phyloP scores from a whole-genome alignment of 2,888 invertebrate species.

The Pogonocherus hispidulus region DNA sequence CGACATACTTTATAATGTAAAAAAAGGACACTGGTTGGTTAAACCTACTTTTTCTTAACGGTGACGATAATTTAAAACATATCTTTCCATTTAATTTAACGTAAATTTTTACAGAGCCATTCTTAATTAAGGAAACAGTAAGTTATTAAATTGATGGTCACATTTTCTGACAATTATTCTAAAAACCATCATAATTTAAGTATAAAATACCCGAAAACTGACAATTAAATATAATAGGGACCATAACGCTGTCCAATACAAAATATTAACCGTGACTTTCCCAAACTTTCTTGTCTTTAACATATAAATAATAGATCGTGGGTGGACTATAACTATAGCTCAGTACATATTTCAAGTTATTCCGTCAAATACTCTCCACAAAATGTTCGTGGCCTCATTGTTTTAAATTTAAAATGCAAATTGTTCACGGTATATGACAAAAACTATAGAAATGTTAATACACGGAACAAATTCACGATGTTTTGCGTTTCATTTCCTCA shows the following conservation, averaged over 20 bases:
- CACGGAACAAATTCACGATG: neutral
- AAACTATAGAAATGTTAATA: conserved; percentile 2
- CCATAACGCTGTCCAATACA: neutral
- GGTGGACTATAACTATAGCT: neutral
- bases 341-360: neutral
- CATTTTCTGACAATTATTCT: neutral
- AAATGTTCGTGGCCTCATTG: conserved; percentile 2
- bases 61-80: too few relatives aligned
- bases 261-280: conserved; percentile 4
- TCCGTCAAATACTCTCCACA: neutral
- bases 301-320: neutral
- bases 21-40: too few relatives aligned
- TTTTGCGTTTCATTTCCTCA: neutral
- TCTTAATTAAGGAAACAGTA: neutral
- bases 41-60: too few relatives aligned
- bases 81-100: too few relatives aligned
- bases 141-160: neutral
- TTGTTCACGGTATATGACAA: neutral
- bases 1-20: too few relatives aligned
- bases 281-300: neutral
- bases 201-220: neutral
- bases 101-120: too few relatives aligned
- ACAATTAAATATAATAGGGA: neutral
- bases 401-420: conserved; percentile 1
- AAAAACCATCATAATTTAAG: neutral